Percentiles rank a stretch among this genome's conserved stretches.
Conservation (phyloP, 1,140 invertebrate species). For the Meloidogyne chitwoodi region DNA sequence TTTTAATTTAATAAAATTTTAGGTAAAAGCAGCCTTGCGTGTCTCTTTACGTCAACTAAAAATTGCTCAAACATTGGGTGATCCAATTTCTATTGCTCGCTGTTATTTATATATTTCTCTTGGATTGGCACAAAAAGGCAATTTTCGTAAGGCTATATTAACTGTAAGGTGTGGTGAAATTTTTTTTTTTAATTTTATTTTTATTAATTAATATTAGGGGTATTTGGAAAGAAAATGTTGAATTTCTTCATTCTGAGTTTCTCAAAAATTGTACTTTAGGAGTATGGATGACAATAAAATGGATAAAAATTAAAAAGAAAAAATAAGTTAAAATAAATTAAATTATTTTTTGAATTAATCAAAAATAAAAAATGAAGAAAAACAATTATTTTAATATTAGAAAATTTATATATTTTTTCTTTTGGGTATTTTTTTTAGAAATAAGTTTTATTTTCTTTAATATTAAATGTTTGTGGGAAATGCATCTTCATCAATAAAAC, state of each 20-base stretch:
- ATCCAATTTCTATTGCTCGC: conserved; percentile 19
- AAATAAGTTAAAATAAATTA: background rate
- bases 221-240: background rate
- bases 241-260: conserved; percentile 8
- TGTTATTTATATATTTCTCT: conserved; percentile 25
- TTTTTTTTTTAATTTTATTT: background rate
- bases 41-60: conserved; percentile 15
- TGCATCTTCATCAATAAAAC: conserved; percentile 77
- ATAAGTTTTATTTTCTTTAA: background rate
- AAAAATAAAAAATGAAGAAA: too few species aligned
- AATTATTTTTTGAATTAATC: background rate
- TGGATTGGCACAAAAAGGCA: conserved; percentile 22
- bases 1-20: background rate
- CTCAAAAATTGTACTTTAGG: conserved; percentile 20
- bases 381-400: too few species aligned
- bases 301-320: conserved; percentile 11
- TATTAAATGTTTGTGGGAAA: background rate
- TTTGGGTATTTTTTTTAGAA: background rate
- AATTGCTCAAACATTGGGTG: conserved; percentile 16
- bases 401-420: too few species aligned
- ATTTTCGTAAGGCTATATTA: background rate
- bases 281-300: conserved; percentile 26
- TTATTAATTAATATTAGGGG: background rate
- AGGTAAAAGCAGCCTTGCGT: conserved; percentile 20
- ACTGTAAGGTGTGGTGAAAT: conserved; percentile 12